Evolutionary conservation across 2,113 vertebrate genomes (phyloP).

Genomic region (Microcebus lehilahytsara): DNA sequence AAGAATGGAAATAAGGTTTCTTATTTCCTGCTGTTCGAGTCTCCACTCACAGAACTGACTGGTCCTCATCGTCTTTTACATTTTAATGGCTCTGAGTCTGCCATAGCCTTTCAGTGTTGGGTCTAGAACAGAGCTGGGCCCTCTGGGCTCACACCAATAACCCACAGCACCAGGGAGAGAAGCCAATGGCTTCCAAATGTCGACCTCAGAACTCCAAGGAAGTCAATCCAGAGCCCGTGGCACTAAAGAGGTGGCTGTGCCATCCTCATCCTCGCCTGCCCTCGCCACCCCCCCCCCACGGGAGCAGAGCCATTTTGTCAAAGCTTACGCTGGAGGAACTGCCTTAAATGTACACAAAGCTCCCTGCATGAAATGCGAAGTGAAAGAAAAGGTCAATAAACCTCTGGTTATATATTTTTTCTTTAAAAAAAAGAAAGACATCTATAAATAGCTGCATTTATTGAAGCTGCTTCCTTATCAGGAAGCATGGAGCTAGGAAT

Average conservation of each 20-base stretch:
- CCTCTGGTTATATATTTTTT: slow-evolving; percentile 70
- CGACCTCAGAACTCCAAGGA: neutral
- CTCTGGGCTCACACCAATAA: neutral
- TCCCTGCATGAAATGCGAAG: slow-evolving; percentile 17
- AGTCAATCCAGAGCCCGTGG: fast-evolving
- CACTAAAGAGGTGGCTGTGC: neutral
- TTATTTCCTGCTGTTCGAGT: neutral
- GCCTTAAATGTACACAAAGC: slow-evolving; percentile 58
- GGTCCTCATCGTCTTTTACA: neutral
- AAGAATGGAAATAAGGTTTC: neutral
- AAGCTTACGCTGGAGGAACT: slow-evolving; percentile 13
- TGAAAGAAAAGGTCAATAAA: slow-evolving; percentile 78
- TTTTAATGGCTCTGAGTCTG: neutral
- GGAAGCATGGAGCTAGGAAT: slow-evolving; percentile 85
- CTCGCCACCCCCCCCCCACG: neutral
- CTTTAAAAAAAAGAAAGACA: slow-evolving; percentile 64
- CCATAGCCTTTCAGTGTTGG: neutral
- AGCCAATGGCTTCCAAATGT: neutral
- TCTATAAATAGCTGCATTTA: slow-evolving; percentile 87
- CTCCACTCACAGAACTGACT: neutral
- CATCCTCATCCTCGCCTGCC: too few species aligned
- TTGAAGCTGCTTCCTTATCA: slow-evolving; percentile 86
- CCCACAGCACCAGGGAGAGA: neutral
- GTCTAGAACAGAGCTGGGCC: neutral
- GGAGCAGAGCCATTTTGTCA: neutral